Evolutionary conservation across 2,888 invertebrate species (phyloP).

Genomic region (Macaria notata): DNA sequence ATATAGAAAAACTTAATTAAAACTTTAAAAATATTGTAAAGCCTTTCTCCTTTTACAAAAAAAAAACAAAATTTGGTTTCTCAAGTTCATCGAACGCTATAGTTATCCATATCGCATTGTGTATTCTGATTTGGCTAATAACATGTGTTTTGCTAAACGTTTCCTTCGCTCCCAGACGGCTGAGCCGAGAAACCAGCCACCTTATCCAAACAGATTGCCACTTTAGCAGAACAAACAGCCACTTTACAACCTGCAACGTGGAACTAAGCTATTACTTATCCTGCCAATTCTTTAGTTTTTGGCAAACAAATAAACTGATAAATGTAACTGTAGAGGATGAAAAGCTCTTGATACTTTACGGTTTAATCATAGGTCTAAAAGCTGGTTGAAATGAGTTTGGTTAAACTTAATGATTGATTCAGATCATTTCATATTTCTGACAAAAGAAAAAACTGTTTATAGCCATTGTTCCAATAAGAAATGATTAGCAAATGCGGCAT

Average conservation of each 20-base stretch:
- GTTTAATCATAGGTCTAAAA: too few relatives aligned
- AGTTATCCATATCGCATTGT: conserved; percentile 55
- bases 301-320: conserved; percentile 54
- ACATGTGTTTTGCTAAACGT: conserved; percentile 66
- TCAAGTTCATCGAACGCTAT: conserved; percentile 36
- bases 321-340: conserved; percentile 27
- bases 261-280: conserved; percentile 82
- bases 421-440: too few relatives aligned
- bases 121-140: conserved; percentile 60
- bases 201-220: conserved; percentile 57
- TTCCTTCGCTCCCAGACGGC: conserved; percentile 39
- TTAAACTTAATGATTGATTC: too few relatives aligned
- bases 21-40: too few relatives aligned
- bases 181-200: conserved; percentile 76
- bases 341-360: conserved; percentile 47
- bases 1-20: too few relatives aligned
- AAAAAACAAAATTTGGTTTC: background rate
- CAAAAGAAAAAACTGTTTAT: too few relatives aligned
- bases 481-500: too few relatives aligned
- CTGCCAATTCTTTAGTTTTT: conserved; percentile 60
- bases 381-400: too few relatives aligned
- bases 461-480: too few relatives aligned
- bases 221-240: conserved; percentile 57
- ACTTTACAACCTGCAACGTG: conserved; percentile 63
- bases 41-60: background rate